phyloP scores from a whole-genome alignment of 1,140 invertebrate genomes.

The Cepaea nemoralis region DNA sequence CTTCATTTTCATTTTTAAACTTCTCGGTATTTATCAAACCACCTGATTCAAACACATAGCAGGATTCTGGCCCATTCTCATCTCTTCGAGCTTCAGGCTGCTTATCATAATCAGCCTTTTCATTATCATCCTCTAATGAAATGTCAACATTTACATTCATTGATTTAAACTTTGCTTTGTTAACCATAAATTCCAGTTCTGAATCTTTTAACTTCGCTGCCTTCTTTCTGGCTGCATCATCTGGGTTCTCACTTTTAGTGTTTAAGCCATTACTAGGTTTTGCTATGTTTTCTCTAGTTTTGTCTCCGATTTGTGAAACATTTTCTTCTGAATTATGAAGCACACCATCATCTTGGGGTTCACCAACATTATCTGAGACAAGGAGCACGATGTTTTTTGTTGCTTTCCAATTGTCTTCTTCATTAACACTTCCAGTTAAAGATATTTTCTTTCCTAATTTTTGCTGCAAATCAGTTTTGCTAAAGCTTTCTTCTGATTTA shows the following conservation, averaged over 20 bases:
- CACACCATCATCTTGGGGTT: neutral
- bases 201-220: neutral
- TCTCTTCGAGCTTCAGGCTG: neutral
- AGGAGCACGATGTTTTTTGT: neutral
- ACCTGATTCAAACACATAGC: neutral
- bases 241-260: neutral
- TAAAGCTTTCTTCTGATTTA: neutral
- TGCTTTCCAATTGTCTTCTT: neutral
- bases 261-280: neutral
- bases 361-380: neutral
- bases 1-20: neutral
- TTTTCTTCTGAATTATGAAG: neutral
- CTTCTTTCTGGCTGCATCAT: neutral
- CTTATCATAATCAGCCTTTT: neutral
- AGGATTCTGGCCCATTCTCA: neutral
- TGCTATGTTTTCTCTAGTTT: neutral
- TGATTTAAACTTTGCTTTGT: neutral
- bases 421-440: neutral
- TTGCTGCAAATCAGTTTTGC: neutral
- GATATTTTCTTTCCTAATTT: neutral
- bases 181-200: neutral
- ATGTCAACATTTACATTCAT: neutral
- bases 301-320: neutral
- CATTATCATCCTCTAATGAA: neutral
- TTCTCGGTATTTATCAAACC: neutral